A percentile compares a stretch with the other conserved stretches of the same genome.
Evolutionary conservation across 2,113 vertebrate species (phyloP).

Genomic region (Charadrius vociferus): DNA sequence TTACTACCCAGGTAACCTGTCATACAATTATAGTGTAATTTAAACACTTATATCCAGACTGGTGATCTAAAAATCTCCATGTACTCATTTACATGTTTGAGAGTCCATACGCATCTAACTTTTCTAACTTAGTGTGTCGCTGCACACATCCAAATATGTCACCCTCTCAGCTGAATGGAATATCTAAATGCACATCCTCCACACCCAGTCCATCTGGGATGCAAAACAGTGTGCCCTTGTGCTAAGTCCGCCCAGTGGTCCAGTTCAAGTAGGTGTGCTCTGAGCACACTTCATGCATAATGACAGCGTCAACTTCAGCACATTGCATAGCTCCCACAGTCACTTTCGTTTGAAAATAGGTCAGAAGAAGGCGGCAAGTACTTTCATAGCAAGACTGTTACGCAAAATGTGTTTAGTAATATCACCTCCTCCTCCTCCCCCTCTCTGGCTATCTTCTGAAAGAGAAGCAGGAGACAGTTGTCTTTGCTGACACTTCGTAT

Average conservation of each 20-base stretch:
- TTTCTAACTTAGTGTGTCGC: background rate
- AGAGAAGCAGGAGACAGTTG: slow-evolving; percentile 17
- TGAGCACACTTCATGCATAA: background rate
- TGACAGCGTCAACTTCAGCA: background rate
- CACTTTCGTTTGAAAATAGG: background rate
- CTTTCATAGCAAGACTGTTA: slow-evolving; percentile 14
- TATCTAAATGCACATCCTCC: background rate
- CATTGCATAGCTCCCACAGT: background rate
- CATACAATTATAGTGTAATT: background rate
- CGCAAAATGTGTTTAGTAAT: slow-evolving; percentile 11
- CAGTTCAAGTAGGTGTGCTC: background rate
- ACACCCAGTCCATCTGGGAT: background rate
- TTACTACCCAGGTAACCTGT: background rate
- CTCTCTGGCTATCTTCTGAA: background rate
- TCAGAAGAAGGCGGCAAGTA: slow-evolving; percentile 27
- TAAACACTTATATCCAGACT: background rate
- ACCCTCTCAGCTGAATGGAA: background rate
- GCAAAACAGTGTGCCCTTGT: background rate
- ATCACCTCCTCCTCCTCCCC: slow-evolving; percentile 54
- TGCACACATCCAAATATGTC: background rate
- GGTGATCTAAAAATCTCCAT: background rate
- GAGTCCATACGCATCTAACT: background rate
- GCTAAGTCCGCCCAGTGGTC: background rate
- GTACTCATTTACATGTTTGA: background rate
- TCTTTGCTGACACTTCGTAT: slow-evolving; percentile 32